Evolutionary conservation across 1,140 invertebrate species (phyloP).

Genomic region (Copidosoma floridanum): DNA sequence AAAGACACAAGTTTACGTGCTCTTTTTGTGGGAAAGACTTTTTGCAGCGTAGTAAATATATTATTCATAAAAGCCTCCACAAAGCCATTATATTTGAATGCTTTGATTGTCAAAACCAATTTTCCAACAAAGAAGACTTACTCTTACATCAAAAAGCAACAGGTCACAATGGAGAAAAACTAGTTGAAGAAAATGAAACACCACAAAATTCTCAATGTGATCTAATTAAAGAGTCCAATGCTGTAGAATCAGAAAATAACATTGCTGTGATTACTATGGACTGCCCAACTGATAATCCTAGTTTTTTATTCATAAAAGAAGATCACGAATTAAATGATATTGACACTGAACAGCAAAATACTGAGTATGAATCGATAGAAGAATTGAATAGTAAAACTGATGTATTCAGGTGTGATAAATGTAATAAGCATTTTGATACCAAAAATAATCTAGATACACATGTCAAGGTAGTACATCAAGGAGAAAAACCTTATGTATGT

Average conservation of each 20-base stretch:
- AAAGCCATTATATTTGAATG: constrained; percentile 59
- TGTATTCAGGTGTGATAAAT: constrained; percentile 56
- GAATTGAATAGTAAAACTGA: too few species aligned
- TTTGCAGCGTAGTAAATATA: constrained; percentile 56
- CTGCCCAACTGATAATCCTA: not conserved
- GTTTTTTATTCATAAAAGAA: not conserved
- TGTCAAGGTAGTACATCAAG: constrained; percentile 58
- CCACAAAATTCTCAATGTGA: not conserved
- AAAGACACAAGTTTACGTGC: constrained; percentile 57
- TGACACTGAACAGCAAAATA: not conserved
- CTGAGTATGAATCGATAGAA: too few species aligned
- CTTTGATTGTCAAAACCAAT: constrained; percentile 52
- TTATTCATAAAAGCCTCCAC: constrained; percentile 53
- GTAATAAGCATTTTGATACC: constrained; percentile 59
- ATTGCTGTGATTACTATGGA: not conserved
- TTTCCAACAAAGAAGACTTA: constrained; percentile 54
- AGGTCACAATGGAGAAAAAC: constrained; percentile 54
- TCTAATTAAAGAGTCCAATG: not conserved
- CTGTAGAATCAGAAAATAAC: not conserved
- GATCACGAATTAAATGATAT: constrained; percentile 13
- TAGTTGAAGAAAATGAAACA: constrained; percentile 39
- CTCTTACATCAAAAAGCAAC: constrained; percentile 57
- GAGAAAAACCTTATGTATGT: constrained; percentile 59
- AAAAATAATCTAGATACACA: constrained; percentile 62
- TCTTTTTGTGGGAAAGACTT: constrained; percentile 60